These are phyloP conservation scores for Agonopterix arenella DNA, from an alignment of 2,888 invertebrate species.

Conservation along the genomic window DNA sequence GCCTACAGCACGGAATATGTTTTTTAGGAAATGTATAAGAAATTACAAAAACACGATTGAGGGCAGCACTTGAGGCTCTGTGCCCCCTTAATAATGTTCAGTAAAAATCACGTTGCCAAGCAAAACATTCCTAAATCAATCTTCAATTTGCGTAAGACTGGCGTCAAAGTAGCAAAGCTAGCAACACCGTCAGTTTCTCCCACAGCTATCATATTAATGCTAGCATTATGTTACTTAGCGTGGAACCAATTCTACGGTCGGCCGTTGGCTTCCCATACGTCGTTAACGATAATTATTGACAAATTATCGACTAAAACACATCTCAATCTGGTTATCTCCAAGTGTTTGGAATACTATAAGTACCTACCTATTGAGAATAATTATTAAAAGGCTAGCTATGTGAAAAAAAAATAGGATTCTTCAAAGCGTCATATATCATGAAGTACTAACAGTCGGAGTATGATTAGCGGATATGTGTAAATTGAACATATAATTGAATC, in stretches of 20 bases:
- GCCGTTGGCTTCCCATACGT: conserved; percentile 13
- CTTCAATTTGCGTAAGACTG: not conserved
- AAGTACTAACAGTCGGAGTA: too few species aligned
- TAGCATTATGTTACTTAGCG: conserved; percentile 18
- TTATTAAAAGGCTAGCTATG: too few species aligned
- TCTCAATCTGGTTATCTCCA: not conserved
- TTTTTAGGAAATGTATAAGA: not conserved
- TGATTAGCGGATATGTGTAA: too few species aligned
- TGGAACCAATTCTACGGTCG: conserved; percentile 22
- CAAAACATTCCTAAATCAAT: not conserved
- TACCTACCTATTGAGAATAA: not conserved
- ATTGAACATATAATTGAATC: too few species aligned
- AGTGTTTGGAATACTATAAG: not conserved
- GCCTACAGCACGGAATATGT: too few species aligned
- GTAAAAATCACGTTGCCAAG: not conserved
- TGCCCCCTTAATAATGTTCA: not conserved
- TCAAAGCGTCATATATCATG: too few species aligned
- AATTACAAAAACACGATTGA: not conserved
- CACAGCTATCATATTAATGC: conserved; percentile 21
- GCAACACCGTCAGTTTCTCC: conserved; percentile 11
- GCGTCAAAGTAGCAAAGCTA: not conserved
- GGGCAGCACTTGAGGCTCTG: too few species aligned
- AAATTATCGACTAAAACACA: conserved; percentile 7
- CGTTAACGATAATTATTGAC: conserved; percentile 12
- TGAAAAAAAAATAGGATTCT: too few species aligned